Evolutionary conservation across 2,797 vertebrate genomes (phyloP).

Genomic region (Dallia pectoralis): DNA sequence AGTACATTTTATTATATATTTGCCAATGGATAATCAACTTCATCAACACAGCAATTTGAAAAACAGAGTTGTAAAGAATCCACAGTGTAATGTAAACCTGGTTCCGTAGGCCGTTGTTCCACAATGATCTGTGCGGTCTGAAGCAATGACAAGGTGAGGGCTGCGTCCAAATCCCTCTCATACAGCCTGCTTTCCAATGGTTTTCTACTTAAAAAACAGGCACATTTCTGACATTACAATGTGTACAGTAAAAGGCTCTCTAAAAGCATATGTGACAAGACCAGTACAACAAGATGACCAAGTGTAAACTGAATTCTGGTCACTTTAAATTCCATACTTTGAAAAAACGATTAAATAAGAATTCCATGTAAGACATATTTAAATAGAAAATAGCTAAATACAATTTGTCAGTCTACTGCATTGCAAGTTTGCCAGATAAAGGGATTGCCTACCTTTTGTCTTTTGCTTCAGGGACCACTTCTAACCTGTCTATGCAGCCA

Average conservation of each 20-base stretch:
- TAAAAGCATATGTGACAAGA: not conserved
- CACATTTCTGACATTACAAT: not conserved
- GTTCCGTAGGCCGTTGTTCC: constrained; percentile 42
- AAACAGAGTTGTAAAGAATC: constrained; percentile 2
- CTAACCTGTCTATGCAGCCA: constrained; percentile 72
- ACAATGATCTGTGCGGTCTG: constrained; percentile 52
- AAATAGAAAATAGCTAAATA: too few species aligned
- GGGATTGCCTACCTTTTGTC: not conserved
- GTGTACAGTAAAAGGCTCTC: not conserved
- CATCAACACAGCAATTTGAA: not conserved
- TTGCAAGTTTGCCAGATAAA: too few species aligned
- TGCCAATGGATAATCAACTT: too few species aligned
- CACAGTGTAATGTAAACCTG: constrained; percentile 57
- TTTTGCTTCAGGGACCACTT: not conserved
- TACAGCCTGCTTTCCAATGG: constrained; percentile 80
- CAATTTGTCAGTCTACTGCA: too few species aligned
- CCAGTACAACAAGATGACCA: not conserved
- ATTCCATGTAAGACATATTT: too few species aligned
- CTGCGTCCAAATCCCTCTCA: constrained; percentile 84
- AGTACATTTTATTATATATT: too few species aligned
- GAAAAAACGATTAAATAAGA: not conserved
- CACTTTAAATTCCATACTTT: too few species aligned
- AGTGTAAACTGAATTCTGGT: too few species aligned
- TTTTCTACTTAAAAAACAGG: constrained; percentile 69
- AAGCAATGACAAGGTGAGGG: constrained; percentile 83